A percentile compares a stretch with the other conserved stretches of the same genome.
These are phyloP conservation scores for Tineola bisselliella DNA, from an alignment of 2,888 invertebrate genomes.

Conservation along the genomic window DNA sequence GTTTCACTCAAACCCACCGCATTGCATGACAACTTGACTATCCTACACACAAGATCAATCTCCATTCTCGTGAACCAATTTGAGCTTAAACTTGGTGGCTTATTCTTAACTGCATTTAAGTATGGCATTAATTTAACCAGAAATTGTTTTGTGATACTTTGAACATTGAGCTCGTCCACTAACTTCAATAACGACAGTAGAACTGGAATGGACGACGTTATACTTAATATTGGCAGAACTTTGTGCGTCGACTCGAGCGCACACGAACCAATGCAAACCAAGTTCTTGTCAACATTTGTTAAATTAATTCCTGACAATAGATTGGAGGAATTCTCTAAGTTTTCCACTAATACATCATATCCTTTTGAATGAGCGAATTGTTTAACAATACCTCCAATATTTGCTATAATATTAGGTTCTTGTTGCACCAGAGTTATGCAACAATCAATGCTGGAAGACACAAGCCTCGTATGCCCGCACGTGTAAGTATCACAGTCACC, in stretches of 20 bases:
- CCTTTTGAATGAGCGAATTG: not conserved
- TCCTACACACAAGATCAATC: conserved; percentile 61
- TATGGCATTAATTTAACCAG: conserved; percentile 48
- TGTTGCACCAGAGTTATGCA: conserved; percentile 27
- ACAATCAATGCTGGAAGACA: conserved; percentile 47
- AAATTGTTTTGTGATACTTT: conserved; percentile 41
- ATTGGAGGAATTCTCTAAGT: conserved; percentile 47
- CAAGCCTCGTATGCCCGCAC: conserved; percentile 49
- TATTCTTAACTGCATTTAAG: conserved; percentile 41
- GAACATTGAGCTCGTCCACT: conserved; percentile 34
- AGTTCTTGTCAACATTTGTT: conserved; percentile 41
- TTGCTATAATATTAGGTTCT: not conserved
- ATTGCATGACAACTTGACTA: conserved; percentile 46
- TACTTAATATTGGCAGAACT: conserved; percentile 44
- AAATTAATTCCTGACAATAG: conserved; percentile 45
- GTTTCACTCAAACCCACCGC: conserved; percentile 24
- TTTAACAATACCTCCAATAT: conserved; percentile 18
- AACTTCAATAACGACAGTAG: conserved; percentile 46
- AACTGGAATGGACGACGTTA: conserved; percentile 46
- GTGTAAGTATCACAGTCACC: conserved; percentile 42
- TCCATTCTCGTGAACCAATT: conserved; percentile 75
- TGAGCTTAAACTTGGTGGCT: conserved; percentile 46
- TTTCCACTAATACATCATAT: conserved; percentile 34
- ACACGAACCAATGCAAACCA: conserved; percentile 39
- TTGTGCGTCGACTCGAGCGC: conserved; percentile 42